phyloP scores from a whole-genome alignment of 2,888 invertebrate species.

The Microchrysa polita region DNA sequence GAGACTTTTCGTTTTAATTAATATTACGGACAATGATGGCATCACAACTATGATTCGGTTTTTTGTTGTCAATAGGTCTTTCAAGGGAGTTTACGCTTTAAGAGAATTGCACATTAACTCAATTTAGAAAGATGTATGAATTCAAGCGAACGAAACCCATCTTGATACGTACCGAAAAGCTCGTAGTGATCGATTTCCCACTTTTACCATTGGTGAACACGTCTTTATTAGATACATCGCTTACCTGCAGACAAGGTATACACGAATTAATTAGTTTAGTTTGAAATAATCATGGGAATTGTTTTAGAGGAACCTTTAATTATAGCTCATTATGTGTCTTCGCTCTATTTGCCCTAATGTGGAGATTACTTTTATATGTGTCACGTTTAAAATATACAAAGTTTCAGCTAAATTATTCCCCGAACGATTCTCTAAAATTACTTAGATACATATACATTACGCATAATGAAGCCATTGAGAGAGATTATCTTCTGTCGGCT shows the following conservation, averaged over 20 bases:
- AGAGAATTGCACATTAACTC: too few relatives aligned
- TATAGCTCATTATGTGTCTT: slow-evolving; percentile 43
- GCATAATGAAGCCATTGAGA: slow-evolving; percentile 39
- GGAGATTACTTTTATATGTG: too few relatives aligned
- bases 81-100: too few relatives aligned
- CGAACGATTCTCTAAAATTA: slow-evolving; percentile 45
- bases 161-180: slow-evolving; percentile 67
- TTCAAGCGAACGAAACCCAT: slow-evolving; percentile 58
- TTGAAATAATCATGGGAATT: slow-evolving; percentile 48
- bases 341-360: background rate
- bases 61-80: too few relatives aligned
- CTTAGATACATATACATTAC: slow-evolving; percentile 28
- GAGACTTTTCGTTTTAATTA: too few relatives aligned
- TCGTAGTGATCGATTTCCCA: slow-evolving; percentile 65
- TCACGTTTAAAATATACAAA: background rate
- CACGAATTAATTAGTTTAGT: slow-evolving; percentile 53
- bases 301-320: slow-evolving; percentile 44
- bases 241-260: slow-evolving; percentile 63
- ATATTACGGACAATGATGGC: too few relatives aligned
- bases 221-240: slow-evolving; percentile 61
- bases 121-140: too few relatives aligned
- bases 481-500: slow-evolving; percentile 28
- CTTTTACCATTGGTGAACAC: slow-evolving; percentile 62
- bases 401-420: slow-evolving; percentile 47
- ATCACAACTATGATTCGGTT: too few relatives aligned